Base-by-base conservation (phyloP, 2,113 vertebrate genomes). In the Podocnemis expansa region DNA sequence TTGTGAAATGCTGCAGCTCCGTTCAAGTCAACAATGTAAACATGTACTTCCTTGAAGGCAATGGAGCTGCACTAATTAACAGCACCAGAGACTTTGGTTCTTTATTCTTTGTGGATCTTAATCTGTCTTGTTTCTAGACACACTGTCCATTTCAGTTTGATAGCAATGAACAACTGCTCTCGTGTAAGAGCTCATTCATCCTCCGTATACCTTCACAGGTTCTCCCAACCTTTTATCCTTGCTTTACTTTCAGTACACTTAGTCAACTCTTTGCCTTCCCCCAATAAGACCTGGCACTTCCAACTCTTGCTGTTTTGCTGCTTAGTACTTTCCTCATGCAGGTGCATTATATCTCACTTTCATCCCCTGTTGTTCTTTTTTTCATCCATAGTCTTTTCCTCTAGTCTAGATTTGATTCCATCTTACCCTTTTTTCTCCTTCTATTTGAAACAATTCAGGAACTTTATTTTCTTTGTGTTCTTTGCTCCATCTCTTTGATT, bases 401-500 rank as follows among this genome's bases (percentile, higher is more conserved):
- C 51, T 52, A 52, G 51, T 52, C 51, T 17, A 52, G 0, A 21
- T 45, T 17, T 85, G 67, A 67, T 11, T 76, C 87, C n/a, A 78
- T 73, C 6, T 52, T 25, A 93, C 91, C 91, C 73, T 56, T 88
- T 92, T 70, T 45, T 75, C 25, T 70, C 52, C 45, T 73, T 80
- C 10, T 76, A 19, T 45, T 70, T 45, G 34, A 47, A 49, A 78
- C 0, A 0, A 81, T 86, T 80, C 60, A 22, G 56, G 82, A 8
- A 13, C 52, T 5, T 73, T 79, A 88, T 96, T 90, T 93, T 95
- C 16, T 38, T 93, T 93, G 45, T 75, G 58, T 93, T 94, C 94
- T 90, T 41, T 84, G 56, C 78, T 89, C 82, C 55, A 45, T 89
- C 60, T 90, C 75, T 96, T 95, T 96, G 93, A 93, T 94, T 86